Base-by-base conservation (phyloP, 1,140 invertebrate species). In the Polypedilum vanderplanki region DNA sequence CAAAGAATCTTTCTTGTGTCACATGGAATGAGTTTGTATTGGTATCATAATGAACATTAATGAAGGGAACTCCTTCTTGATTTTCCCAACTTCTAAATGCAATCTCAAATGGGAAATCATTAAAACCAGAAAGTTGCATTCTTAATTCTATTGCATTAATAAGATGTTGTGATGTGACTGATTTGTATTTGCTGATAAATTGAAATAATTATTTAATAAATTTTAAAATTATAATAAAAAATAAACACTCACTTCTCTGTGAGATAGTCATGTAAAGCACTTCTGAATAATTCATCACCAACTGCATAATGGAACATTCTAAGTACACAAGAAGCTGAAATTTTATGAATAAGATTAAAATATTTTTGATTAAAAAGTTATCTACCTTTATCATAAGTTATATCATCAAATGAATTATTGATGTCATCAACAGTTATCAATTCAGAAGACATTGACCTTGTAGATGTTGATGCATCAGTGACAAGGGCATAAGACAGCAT, bases 271-370 rank as follows among this genome's bases (percentile, higher is more conserved):
- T 89, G 89, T 1, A 97, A 84, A 40, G 94, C 95, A 73, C 85
- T 85, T 77, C 90, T 90, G 83, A 98, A 97, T 1, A 92, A 91
- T n/a, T 88, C 82, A 20, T 91, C 89, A 0, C 93, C 92, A 0
- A 98, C 84, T 77, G 97, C 96, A 81, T 94, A 88, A 77, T 94
- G 88, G 92, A 97, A 95, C 96, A 98, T 98, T 73, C 95, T 86
- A 40, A 98, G 89, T 17, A 98, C 85, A 9, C 84, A 85, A 74
- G 85, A 86, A 74, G 86, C 85, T 88, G 79, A 77, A 78, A 81
- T 46, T 15, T 10, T 10, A 46, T 57, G 12, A 57, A 57, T n/a
- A 15, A 12, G 2, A 77, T 75, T 40, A 65, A 74, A 33, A 18
- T 40, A 70, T n/a, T n/a, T n/a, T n/a, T 10, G 67, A 74, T 70